phyloP scores from a whole-genome alignment of 2,797 vertebrate species.

The Periophthalmus magnuspinnatus region DNA sequence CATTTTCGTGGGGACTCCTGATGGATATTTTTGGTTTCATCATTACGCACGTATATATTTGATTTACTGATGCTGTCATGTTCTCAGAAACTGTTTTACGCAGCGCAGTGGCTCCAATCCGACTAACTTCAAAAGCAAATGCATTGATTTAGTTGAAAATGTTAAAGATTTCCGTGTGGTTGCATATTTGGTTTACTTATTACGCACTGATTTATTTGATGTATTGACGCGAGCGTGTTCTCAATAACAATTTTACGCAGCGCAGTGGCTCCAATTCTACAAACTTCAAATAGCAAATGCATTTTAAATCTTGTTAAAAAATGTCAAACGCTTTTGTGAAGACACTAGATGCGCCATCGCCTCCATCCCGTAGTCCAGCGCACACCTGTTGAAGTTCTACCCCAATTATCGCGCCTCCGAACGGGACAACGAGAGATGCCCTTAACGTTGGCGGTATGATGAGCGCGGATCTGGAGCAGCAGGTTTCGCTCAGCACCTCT shows the following conservation, averaged over 20 bases:
- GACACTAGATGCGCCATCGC: background rate
- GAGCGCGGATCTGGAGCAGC: slow-evolving; percentile 84
- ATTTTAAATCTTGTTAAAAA: background rate
- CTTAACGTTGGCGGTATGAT: slow-evolving; percentile 71
- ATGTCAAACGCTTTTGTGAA: background rate
- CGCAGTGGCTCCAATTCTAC: background rate
- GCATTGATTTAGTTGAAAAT: background rate
- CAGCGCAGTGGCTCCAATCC: background rate
- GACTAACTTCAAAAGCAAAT: background rate
- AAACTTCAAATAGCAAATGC: background rate
- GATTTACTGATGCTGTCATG: too few relatives aligned
- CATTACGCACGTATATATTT: too few relatives aligned
- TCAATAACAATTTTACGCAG: background rate
- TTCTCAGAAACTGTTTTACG: background rate
- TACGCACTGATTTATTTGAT: background rate
- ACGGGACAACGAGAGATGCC: slow-evolving; percentile 3
- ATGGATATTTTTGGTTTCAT: too few relatives aligned
- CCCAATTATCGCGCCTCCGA: background rate
- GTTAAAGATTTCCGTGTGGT: background rate
- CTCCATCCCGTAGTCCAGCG: background rate
- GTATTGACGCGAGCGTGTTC: background rate
- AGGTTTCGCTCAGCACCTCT: slow-evolving; percentile 68
- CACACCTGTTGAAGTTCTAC: slow-evolving; percentile 50
- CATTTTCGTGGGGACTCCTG: too few relatives aligned
- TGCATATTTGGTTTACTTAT: background rate